Evolutionary conservation across 2,797 vertebrate genomes (phyloP), one percentile per base, ranked within the genome.

Genomic region (Brotula barbata): DNA sequence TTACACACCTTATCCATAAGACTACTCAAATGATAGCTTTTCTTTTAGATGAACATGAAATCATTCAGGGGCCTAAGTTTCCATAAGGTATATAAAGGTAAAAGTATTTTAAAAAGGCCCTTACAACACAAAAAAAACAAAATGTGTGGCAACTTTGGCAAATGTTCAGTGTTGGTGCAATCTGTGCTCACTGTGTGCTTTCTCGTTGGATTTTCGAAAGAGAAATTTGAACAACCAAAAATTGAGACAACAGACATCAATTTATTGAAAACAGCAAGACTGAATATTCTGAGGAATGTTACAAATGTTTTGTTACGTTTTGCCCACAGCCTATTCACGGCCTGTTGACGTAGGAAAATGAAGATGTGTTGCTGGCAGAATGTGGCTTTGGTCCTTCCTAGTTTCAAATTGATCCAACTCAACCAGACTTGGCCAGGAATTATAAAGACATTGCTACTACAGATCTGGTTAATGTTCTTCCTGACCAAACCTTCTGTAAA

Each of bases 251-350:
- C 21, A n/a, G 48, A 47, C 15, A 17, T 65, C 69, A 68, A 59
- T 86, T 83, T 78, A 72, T 58, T 77, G 14, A 70, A 36, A 75
- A 75, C 36, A 54, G 16, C 34, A 58, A 47, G 66, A 50, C 16
- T 23, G 28, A 41, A 61, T 28, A 46, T 42, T 47, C 3, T 43
- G 46, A 65, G 81, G 70, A 79, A 84, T 79, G 71, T 64, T 28
- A 63, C 47, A 77, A 22, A 53, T 34, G 45, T 64, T 43, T 14
- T 25, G 45, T 66, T 49, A 58, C 15, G 1, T 58, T 33, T 20
- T 10, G 10, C 13, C 22, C 36, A 53, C 12, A 57, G 43, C 17
- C 17, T 12, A 12, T 44, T 19, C 21, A 34, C 33, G 51, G 17
- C 7, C 14, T 15, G 12, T 37, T 16, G n/a, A 53, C 28, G 45